Evolutionary conservation across 92 coral and sea anemone species (phyloP).

Genomic region (Heliopora coerulea): DNA sequence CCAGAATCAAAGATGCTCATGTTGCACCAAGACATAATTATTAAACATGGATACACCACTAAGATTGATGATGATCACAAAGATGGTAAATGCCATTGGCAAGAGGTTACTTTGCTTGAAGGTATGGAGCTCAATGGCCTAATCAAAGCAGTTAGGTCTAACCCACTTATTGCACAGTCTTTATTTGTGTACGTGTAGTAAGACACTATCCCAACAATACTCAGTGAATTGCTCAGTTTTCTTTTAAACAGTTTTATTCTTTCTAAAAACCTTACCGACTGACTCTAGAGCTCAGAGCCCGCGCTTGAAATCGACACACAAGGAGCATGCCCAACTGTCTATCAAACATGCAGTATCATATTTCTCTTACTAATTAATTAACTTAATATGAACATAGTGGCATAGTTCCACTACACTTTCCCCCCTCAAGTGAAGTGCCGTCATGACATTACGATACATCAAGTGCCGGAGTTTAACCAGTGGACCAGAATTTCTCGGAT

Average conservation of each 20-base stretch:
- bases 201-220: too few relatives aligned
- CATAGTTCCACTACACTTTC: too few relatives aligned
- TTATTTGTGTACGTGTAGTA: too few relatives aligned
- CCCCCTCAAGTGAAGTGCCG: background rate
- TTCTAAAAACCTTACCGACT: too few relatives aligned
- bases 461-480: background rate
- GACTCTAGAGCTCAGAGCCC: too few relatives aligned
- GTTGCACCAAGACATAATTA: constrained; percentile 50
- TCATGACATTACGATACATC: background rate
- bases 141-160: constrained; percentile 36
- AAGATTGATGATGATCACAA: constrained; percentile 49
- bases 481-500: background rate
- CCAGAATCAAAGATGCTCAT: constrained; percentile 53
- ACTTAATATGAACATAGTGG: too few relatives aligned
- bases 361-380: too few relatives aligned
- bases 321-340: too few relatives aligned
- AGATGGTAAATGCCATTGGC: constrained; percentile 61
- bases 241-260: too few relatives aligned
- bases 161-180: constrained; percentile 52
- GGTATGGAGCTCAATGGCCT: constrained; percentile 49
- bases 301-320: too few relatives aligned
- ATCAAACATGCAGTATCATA: too few relatives aligned
- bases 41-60: constrained; percentile 64
- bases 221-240: too few relatives aligned
- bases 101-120: constrained; percentile 58